These are phyloP conservation scores for Callyntrura guangdongensis DNA, from an alignment of 2,888 invertebrate genomes.

Conservation along the genomic window DNA sequence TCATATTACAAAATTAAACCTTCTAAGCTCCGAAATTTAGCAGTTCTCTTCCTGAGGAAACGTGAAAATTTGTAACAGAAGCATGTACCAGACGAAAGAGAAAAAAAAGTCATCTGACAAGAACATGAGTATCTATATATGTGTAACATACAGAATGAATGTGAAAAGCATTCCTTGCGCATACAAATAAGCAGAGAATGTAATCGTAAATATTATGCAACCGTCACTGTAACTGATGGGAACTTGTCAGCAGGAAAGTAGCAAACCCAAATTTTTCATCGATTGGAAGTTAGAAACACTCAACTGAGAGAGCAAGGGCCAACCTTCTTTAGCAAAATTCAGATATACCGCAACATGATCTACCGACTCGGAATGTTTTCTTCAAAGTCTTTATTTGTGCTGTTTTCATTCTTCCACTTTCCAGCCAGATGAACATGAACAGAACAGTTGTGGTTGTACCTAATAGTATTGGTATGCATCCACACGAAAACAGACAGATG, in stretches of 20 bases:
- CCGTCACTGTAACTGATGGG: constrained; percentile 22
- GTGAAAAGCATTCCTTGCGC: not conserved
- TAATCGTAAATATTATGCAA: constrained; percentile 27
- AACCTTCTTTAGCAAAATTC: too few species aligned
- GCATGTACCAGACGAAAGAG: not conserved
- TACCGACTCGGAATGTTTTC: too few species aligned
- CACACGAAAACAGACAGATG: too few species aligned
- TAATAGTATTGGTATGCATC: too few species aligned
- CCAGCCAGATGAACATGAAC: too few species aligned
- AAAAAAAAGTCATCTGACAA: not conserved
- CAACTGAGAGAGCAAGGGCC: not conserved
- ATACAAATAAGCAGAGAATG: not conserved
- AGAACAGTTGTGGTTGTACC: too few species aligned
- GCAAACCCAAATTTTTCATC: not conserved
- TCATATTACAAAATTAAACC: too few species aligned
- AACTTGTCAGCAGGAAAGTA: constrained; percentile 4
- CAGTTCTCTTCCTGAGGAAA: too few species aligned
- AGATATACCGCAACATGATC: too few species aligned
- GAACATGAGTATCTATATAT: not conserved
- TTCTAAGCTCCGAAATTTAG: too few species aligned
- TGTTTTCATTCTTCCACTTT: too few species aligned
- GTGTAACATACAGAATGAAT: not conserved
- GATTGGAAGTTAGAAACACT: not conserved
- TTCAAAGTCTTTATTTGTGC: too few species aligned
- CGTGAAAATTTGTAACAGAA: not conserved